phyloP scores from a whole-genome alignment of 2,113 vertebrate species.

The Podarcis muralis region DNA sequence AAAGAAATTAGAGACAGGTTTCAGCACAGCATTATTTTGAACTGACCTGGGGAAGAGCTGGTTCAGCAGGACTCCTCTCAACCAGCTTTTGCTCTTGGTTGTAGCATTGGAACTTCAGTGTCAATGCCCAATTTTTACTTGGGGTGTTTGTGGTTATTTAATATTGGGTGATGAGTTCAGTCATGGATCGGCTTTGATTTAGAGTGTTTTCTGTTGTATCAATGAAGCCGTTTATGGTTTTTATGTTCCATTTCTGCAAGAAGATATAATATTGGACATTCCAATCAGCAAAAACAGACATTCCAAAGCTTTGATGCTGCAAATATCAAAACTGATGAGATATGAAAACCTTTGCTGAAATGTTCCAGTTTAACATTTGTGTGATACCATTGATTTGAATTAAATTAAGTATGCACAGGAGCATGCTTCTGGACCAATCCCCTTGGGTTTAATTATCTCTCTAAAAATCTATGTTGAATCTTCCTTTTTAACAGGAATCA shows the following conservation, averaged over 20 bases:
- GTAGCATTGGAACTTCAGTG: not conserved
- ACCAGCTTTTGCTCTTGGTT: no score
- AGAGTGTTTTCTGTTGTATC: not conserved
- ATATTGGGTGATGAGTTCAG: not conserved
- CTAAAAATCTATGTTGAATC: not conserved
- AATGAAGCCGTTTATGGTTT: not conserved
- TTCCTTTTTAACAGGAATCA: not conserved
- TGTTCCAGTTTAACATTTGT: not conserved
- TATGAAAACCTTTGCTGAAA: not conserved
- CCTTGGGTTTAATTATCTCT: conserved; percentile 15
- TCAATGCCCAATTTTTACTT: not conserved
- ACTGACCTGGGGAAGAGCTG: not conserved
- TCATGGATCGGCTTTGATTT: not conserved
- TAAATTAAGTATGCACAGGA: not conserved
- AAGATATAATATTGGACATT: not conserved
- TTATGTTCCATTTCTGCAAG: not conserved
- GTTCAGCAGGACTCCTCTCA: not conserved
- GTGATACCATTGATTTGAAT: conserved; percentile 9
- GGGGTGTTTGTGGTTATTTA: not conserved
- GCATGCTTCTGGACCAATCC: not conserved
- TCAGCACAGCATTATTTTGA: not conserved
- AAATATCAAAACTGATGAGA: accelerated
- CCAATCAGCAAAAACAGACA: not conserved
- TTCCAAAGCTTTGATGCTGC: not conserved
- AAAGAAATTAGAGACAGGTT: not conserved